These are phyloP conservation scores for Lepus americanus DNA, from an alignment of 2,113 vertebrate genomes.

Conservation along the genomic window DNA sequence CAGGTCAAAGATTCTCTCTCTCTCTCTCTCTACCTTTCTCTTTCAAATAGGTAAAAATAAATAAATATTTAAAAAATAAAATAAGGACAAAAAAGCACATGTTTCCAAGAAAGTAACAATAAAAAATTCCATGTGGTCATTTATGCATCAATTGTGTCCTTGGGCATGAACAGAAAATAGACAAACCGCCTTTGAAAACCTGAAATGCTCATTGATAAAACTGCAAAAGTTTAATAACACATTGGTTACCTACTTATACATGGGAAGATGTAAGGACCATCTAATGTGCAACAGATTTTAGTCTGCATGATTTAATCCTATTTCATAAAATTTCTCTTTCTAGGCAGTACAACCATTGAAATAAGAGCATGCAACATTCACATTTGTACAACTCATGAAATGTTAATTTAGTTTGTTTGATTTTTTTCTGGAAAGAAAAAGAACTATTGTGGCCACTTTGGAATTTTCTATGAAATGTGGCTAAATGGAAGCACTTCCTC, in stretches of 20 bases:
- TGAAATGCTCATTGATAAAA: neutral
- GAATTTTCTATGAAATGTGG: neutral
- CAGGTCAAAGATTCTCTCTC: too few species aligned
- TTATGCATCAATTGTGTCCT: neutral
- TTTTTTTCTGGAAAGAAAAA: neutral
- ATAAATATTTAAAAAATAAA: neutral
- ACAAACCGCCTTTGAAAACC: neutral
- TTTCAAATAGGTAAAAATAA: too few species aligned
- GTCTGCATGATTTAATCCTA: neutral
- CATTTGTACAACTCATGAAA: neutral
- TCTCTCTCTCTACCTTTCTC: too few species aligned
- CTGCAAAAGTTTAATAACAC: neutral
- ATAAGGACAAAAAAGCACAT: neutral
- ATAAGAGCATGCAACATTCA: neutral
- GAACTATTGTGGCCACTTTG: neutral
- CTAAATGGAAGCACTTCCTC: neutral
- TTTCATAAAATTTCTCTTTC: neutral
- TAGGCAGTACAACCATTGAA: neutral
- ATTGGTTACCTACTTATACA: neutral
- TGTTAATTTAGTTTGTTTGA: neutral
- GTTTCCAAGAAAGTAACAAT: neutral
- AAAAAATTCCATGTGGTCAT: neutral
- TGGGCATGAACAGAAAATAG: neutral
- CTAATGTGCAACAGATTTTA: neutral
- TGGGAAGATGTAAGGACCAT: too few species aligned